Evolutionary conservation across 1,140 invertebrate genomes (phyloP), one percentile per base, ranked within the genome.

Genomic region (Gonioctena quinquepunctata): DNA sequence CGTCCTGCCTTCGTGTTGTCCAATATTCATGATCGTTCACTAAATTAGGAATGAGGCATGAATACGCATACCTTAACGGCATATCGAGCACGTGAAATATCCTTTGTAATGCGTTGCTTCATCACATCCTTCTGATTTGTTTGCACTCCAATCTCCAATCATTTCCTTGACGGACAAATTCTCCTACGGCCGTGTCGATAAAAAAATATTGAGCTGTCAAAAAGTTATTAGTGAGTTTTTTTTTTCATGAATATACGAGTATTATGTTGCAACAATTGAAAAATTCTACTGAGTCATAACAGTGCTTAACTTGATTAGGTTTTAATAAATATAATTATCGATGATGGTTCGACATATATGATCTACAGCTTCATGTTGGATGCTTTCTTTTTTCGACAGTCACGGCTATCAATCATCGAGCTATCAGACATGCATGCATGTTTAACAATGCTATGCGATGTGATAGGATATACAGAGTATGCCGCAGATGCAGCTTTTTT

Each of bases 281-380:
- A 59, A 59, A 59, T 5, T n/a, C 16, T 23, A 22, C 56, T 59
- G 25, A 59, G 56, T 59, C 56, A 59, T 59, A 59, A 59, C 56
- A 59, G 56, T 59, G 56, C 56, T 59, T 59, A 59, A 59, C 56
- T 59, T 59, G 56, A 59, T 59, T 59, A 59, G 21, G 21, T 59
- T 59, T 59, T 59, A 25, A 59, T 59, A 59, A 59, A 59, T 59
- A 59, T 59, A 59, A 59, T 59, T 59, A 59, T n/a, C 21, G 25
- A 16, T 25, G 56, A 59, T 59, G 56, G 25, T 59, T 28, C 25
- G 25, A 42, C 33, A 5, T 26, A 25, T 13, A 52, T 8, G 23
- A 16, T 25, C 23, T 59, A 16, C 25, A 26, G 22, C 56, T 25
- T n/a, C 16, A n/a, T 26, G 23, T 59, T 59, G 25, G 26, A 25